These are phyloP conservation scores for Dryococelus australis DNA, from an alignment of 2,888 invertebrate species.

Conservation along the genomic window DNA sequence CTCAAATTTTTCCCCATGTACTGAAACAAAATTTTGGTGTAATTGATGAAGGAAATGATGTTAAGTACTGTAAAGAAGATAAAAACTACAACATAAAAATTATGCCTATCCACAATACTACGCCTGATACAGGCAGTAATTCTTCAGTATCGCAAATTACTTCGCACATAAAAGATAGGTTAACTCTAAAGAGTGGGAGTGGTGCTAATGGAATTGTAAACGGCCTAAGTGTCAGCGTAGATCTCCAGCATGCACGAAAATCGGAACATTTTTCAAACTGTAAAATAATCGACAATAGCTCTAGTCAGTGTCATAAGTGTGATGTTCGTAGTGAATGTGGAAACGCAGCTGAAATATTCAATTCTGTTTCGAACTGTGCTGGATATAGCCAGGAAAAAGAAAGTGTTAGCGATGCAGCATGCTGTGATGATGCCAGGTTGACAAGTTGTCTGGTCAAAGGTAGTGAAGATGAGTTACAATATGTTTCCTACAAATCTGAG, in stretches of 20 bases:
- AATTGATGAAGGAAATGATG: slow-evolving; percentile 37
- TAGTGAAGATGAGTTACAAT: slow-evolving; percentile 58
- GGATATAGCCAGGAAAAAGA: slow-evolving; percentile 28
- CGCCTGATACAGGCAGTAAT: neutral
- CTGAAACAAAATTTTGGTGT: slow-evolving; percentile 41
- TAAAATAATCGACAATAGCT: slow-evolving; percentile 30
- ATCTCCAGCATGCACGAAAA: slow-evolving; percentile 39
- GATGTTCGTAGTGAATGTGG: slow-evolving; percentile 39
- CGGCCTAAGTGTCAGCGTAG: slow-evolving; percentile 44
- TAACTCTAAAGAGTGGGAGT: slow-evolving; percentile 43
- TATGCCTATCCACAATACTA: slow-evolving; percentile 31
- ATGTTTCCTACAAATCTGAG: slow-evolving; percentile 90
- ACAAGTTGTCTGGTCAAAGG: slow-evolving; percentile 27
- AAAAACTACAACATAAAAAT: slow-evolving; percentile 41
- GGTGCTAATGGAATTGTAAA: slow-evolving; percentile 47
- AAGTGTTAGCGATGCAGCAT: slow-evolving; percentile 35
- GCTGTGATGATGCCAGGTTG: slow-evolving; percentile 33
- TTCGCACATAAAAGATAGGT: slow-evolving; percentile 44
- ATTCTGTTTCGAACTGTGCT: slow-evolving; percentile 37
- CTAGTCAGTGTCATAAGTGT: slow-evolving; percentile 47
- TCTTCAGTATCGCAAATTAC: slow-evolving; percentile 37
- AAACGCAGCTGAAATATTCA: slow-evolving; percentile 32
- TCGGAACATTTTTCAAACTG: slow-evolving; percentile 39
- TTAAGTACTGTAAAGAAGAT: slow-evolving; percentile 40
- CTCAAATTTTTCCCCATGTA: slow-evolving; percentile 40